Evolutionary conservation across 2,888 invertebrate genomes (phyloP).

Genomic region (Coenonympha arcania): DNA sequence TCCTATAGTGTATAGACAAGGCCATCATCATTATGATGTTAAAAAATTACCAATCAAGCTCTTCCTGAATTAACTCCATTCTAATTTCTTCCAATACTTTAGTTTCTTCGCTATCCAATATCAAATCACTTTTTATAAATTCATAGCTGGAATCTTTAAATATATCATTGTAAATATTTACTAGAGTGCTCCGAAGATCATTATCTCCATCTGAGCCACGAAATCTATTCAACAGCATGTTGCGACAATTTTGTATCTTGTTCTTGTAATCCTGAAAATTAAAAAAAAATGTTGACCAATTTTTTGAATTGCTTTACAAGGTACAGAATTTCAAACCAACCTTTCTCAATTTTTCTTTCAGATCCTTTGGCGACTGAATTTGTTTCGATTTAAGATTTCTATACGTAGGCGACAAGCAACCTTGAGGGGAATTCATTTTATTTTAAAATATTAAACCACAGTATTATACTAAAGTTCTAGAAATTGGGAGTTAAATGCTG

Average conservation of each 20-base stretch:
- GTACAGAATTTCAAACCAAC: slow-evolving; percentile 39
- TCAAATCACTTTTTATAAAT: slow-evolving; percentile 13
- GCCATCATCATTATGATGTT: neutral
- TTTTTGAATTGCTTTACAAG: neutral
- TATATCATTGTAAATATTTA: slow-evolving; percentile 54
- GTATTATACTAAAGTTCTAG: neutral
- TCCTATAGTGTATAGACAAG: too few relatives aligned
- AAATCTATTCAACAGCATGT: slow-evolving; percentile 53
- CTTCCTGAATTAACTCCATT: slow-evolving; percentile 60
- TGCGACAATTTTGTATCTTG: slow-evolving; percentile 56
- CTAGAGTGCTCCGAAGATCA: slow-evolving; percentile 47
- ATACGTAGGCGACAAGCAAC: slow-evolving; percentile 46
- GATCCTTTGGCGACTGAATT: slow-evolving; percentile 55
- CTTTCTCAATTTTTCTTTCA: slow-evolving; percentile 66
- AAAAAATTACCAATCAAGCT: slow-evolving; percentile 51
- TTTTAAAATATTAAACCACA: neutral
- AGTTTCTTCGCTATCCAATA: slow-evolving; percentile 48
- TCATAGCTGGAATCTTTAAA: slow-evolving; percentile 39
- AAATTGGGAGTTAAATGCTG: too few relatives aligned
- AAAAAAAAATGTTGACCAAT: neutral
- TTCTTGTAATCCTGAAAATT: slow-evolving; percentile 53
- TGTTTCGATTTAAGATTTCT: slow-evolving; percentile 46
- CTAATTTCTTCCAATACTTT: slow-evolving; percentile 52
- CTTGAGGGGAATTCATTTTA: slow-evolving; percentile 45
- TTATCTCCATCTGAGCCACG: slow-evolving; percentile 42